Percentiles rank a stretch among this genome's conserved stretches.
Conservation (phyloP, 2,797 vertebrate species). For the Myotis daubentonii region DNA sequence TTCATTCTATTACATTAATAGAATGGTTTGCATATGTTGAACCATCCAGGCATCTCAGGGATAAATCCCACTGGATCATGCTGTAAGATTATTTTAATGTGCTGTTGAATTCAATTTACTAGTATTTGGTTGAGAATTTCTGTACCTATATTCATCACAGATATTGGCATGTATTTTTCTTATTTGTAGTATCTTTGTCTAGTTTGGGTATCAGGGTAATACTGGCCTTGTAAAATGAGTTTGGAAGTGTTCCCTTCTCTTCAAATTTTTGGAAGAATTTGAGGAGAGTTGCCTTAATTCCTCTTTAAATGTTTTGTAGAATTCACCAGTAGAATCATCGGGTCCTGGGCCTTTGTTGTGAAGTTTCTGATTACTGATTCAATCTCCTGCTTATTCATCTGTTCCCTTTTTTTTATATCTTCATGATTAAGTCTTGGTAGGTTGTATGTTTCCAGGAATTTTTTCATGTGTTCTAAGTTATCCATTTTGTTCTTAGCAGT, state of each 20-base stretch:
- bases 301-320: background rate
- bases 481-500: background rate
- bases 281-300: background rate
- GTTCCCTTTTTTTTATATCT: background rate
- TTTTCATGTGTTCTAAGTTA: background rate
- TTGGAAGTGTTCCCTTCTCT: background rate
- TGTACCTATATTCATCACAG: background rate
- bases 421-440: background rate
- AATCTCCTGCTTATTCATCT: background rate
- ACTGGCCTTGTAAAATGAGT: background rate
- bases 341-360: background rate
- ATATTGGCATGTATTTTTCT: background rate
- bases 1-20: background rate
- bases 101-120: background rate
- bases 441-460: background rate
- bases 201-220: background rate
- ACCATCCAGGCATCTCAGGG: background rate
- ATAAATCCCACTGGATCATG: background rate
- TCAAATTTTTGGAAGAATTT: background rate
- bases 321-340: background rate
- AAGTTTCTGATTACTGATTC: background rate
- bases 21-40: background rate
- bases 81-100: background rate
- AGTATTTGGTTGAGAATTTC: background rate
- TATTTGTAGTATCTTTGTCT: background rate